A percentile compares a stretch with the other conserved stretches of the same genome.
These are phyloP conservation scores for Nephrotoma appendiculata DNA, from an alignment of 2,888 invertebrate species.

Conservation along the genomic window DNA sequence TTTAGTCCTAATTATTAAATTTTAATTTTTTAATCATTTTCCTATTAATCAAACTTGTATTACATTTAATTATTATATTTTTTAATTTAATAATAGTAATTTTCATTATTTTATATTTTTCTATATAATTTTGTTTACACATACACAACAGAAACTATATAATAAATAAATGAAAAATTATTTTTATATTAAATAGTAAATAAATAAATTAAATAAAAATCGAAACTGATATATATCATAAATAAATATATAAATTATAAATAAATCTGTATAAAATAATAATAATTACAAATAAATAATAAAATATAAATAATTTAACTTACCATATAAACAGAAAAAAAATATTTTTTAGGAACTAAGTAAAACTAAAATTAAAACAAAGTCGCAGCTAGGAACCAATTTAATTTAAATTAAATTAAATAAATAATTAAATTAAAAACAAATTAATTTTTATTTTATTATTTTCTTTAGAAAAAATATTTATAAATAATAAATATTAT, in stretches of 20 bases:
- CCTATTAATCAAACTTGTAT: not conserved
- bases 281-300: not conserved
- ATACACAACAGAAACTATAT: not conserved
- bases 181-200: not conserved
- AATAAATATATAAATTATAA: not conserved
- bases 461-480: not conserved
- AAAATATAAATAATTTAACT: not conserved
- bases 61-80: not conserved
- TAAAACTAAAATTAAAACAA: not conserved
- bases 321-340: not conserved
- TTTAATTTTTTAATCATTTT: not conserved
- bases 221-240: not conserved
- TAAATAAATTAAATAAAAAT: not conserved
- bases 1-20: conserved; percentile 4
- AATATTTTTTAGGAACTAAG: not conserved
- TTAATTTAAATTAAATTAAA: conserved; percentile 4
- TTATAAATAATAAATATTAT: not conserved
- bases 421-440: not conserved
- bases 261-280: not conserved
- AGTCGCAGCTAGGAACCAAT: conserved; percentile 6
- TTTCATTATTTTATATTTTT: not conserved
- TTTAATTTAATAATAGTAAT: not conserved
- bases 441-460: not conserved
- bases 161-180: not conserved
- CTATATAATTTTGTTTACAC: not conserved